Evolutionary conservation across 2,113 vertebrate genomes (phyloP), one percentile per base, ranked within the genome.

Genomic region (Ariopsis seemanni): DNA sequence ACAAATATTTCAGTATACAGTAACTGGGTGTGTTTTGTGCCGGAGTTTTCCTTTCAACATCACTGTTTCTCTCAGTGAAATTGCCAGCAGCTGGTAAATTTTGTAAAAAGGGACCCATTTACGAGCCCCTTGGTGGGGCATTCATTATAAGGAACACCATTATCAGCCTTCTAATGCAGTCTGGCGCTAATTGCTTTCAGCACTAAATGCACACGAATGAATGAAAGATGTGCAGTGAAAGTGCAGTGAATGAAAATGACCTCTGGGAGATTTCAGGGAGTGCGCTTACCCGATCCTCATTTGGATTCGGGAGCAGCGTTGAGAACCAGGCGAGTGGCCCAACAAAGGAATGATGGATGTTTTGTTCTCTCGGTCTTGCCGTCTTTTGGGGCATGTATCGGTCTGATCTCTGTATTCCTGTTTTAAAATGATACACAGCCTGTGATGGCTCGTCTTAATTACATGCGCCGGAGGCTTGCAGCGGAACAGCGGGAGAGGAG

Each of bases 371-470:
- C 58, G 1, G 57, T 84, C n/a, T 48, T 57, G 58, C 48, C 48
- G 65, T 84, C 82, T 42, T 55, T 17, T 67, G 83, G 69, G 82
- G 67, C 63, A 57, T 15, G 52, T 81, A 65, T 82, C 34, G 30
- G 18, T 53, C 60, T 75, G 89, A 50, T 82, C 34, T 48, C 15
- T 50, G 58, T 72, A 57, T 71, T 72, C 27, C 15, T 72, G 14
- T 86, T 85, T 83, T 52, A 72, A 58, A 58, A 72, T 84, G 83
- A 72, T 84, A 34, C 67, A 63, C 53, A 83, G 74, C 67, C 69
- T 84, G 48, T 50, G 42, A 53, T 27, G 11, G 62, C 78, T 83
- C 17, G 60, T 83, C 71, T 71, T 88, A 88, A 88, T 90, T 90
- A 88, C 50, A 55, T 17, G 3, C 63, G 27, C 67, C 10, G 20